phyloP scores from a whole-genome alignment of 2,113 vertebrate genomes.

The Mellivora capensis region DNA sequence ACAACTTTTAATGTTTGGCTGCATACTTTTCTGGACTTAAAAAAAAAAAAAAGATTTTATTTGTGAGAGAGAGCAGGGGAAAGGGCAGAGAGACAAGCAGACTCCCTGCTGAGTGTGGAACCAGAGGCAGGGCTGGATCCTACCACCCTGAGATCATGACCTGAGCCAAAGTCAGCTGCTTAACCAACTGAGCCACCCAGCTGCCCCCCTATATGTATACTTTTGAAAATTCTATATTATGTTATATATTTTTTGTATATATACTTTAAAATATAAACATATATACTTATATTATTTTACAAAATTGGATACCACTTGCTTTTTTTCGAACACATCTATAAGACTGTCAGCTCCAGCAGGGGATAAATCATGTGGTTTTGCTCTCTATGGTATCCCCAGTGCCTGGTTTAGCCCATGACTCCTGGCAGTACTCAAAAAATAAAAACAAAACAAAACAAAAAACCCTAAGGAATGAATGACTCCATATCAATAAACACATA shows the following conservation, averaged over 20 bases:
- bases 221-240: not conserved
- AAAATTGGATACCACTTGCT: not conserved
- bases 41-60: not conserved
- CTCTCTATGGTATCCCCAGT: not conserved
- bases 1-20: not conserved
- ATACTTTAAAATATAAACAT: not conserved
- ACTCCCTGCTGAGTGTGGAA: not conserved
- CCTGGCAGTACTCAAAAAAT: not conserved
- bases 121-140: not conserved
- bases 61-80: not conserved
- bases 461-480: not conserved
- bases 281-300: not conserved
- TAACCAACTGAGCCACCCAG: not conserved
- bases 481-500: not conserved
- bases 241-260: not conserved
- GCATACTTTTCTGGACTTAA: not conserved
- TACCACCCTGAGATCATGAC: not conserved
- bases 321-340: not conserved
- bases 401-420: not conserved
- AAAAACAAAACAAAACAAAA: not conserved
- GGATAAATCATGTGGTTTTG: not conserved
- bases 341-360: not conserved
- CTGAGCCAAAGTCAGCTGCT: not conserved
- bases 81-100: not conserved
- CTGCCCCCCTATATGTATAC: not conserved